These are phyloP conservation scores for Nomada hirtipes DNA, from an alignment of 2,888 invertebrate species.

Conservation along the genomic window DNA sequence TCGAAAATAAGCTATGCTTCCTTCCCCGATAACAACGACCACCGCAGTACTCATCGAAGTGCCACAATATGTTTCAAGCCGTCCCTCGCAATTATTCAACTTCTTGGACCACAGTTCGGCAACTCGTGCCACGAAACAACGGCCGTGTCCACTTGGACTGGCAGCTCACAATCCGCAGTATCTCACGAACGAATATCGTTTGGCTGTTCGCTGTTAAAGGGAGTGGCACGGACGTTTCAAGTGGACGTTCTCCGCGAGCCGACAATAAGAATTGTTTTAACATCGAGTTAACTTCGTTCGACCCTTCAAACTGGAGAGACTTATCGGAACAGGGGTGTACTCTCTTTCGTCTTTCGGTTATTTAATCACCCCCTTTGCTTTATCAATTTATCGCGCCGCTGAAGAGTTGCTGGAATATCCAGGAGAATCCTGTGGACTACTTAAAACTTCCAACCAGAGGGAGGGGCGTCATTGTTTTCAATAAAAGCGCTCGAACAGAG, in stretches of 20 bases:
- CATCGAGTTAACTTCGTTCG: slow-evolving; percentile 31
- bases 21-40: too few relatives aligned
- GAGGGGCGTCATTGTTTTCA: background rate
- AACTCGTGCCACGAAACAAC: too few relatives aligned
- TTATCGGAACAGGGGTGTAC: slow-evolving; percentile 12
- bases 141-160: too few relatives aligned
- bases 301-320: slow-evolving; percentile 16
- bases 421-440: slow-evolving; percentile 3
- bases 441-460: background rate
- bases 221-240: background rate
- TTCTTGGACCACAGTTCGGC: too few relatives aligned
- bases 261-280: slow-evolving; percentile 42
- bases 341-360: background rate
- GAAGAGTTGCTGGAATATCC: slow-evolving; percentile 21
- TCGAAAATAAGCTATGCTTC: too few relatives aligned
- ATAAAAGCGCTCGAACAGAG: background rate
- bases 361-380: slow-evolving; percentile 32
- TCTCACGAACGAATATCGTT: background rate
- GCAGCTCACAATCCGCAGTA: too few relatives aligned
- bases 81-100: too few relatives aligned
- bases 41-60: too few relatives aligned
- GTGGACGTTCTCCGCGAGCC: background rate
- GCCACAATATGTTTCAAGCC: too few relatives aligned
- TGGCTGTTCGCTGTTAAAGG: background rate
- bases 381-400: slow-evolving; percentile 22